Base-by-base conservation (phyloP, 1,140 invertebrate species). In the Heliconius hermathena region DNA sequence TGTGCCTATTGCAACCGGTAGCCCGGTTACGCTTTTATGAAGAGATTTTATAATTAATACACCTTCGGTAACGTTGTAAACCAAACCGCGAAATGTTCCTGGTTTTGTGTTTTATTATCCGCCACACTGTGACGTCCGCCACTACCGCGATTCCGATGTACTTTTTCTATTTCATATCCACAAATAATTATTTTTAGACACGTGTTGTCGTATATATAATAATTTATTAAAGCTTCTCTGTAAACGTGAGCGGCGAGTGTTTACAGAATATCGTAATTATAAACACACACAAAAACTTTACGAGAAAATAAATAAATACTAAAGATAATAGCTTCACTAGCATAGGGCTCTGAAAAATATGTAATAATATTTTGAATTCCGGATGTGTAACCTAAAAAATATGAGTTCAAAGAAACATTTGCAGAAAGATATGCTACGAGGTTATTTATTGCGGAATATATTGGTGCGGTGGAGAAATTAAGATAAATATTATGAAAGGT, bases 41-140 rank as follows among this genome's bases (percentile, higher is more conserved):
- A 91, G 82, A 87, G 84, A 91, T 89, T 89, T 88, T 88, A 89
- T 86, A 87, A 92, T 89, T 89, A 91, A 90, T 90, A 87, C 81
- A 84, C 84, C 81, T 82, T 80, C 84, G 84, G 81, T 79, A 83
- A 83, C 83, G 87, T 81, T 82, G 83, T 88, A 87, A 91, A 86
- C 74, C 77, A 54, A 76, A 90, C 91, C 91, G 80, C 91, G 76
- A 92, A 92, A 88, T 84, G 84, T 86, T 88, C 83, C 85, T 82
- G 89, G 76, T 80, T 85, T 85, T 82, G 85, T 83, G 80, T 83
- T 87, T 87, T 86, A 85, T 87, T 83, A 83, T 75, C 73, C 72
- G 49, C 52, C 74, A 73, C 70, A 26, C 70, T 57, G 79, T 83
- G 82, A 81, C 79, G 79, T 79, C 66, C 77, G 74, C 33, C 29